Percentiles rank a stretch among this genome's conserved stretches.
Evolutionary conservation across 2,113 vertebrate genomes (phyloP).

Genomic region (Prochilodus magdalenae): DNA sequence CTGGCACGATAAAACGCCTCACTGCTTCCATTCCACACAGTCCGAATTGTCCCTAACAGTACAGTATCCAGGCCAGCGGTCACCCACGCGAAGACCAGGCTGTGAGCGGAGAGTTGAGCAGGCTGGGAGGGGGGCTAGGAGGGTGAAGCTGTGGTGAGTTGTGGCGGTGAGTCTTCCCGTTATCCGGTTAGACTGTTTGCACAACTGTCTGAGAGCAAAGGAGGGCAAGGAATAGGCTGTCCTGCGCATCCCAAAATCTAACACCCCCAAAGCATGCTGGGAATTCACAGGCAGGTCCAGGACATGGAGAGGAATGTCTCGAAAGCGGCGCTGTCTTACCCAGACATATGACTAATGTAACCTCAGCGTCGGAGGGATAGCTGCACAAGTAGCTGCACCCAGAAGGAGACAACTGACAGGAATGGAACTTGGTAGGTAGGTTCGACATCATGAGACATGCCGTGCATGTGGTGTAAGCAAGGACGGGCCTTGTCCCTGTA

Average conservation of each 20-base stretch:
- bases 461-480: no score
- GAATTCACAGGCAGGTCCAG: conserved; percentile 36
- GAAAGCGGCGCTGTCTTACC: no score
- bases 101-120: conserved; percentile 3
- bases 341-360: no score
- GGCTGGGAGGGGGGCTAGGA: background rate
- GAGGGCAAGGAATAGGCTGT: background rate
- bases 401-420: no score
- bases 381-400: no score
- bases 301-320: background rate
- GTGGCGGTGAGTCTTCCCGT: conserved; percentile 28
- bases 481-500: no score
- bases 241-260: conserved; percentile 30
- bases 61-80: background rate
- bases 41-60: background rate
- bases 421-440: no score
- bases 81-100: background rate
- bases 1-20: conserved; percentile 24
- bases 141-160: background rate
- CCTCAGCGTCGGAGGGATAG: no score
- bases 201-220: conserved; percentile 24
- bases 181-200: conserved; percentile 41
- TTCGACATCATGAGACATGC: no score
- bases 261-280: conserved; percentile 50
- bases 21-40: background rate